Percentiles rank a stretch among this genome's conserved stretches.
Evolutionary conservation across 2,797 vertebrate genomes (phyloP).

Genomic region (Chelidonichthys spinosus): DNA sequence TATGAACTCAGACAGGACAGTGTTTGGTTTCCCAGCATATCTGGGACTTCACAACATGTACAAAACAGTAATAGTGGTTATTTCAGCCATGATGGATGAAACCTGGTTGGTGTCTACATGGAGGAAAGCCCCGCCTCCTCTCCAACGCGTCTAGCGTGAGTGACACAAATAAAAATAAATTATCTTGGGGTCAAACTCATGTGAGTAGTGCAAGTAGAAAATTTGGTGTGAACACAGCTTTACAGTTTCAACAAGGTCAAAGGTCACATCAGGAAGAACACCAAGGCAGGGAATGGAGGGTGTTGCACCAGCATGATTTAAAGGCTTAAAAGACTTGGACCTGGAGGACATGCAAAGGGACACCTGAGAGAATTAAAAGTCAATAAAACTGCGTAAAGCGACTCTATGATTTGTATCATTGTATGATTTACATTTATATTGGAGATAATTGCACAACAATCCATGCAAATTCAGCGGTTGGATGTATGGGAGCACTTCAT

Average conservation of each 20-base stretch:
- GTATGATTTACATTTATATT: slow-evolving; percentile 28
- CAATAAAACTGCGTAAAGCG: background rate
- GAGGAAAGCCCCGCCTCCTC: too few species aligned
- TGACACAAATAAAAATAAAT: too few species aligned
- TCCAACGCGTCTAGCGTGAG: too few species aligned
- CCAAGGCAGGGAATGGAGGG: background rate
- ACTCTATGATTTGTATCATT: background rate
- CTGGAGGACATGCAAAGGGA: background rate
- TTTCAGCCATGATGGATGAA: too few species aligned
- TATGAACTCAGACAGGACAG: too few species aligned
- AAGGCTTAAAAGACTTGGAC: background rate
- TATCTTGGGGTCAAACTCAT: too few species aligned
- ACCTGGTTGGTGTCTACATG: too few species aligned
- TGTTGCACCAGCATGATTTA: background rate
- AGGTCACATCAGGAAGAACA: slow-evolving; percentile 24
- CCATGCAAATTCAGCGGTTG: slow-evolving; percentile 13
- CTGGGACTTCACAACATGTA: too few species aligned
- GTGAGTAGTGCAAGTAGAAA: too few species aligned
- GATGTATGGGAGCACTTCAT: slow-evolving; percentile 28
- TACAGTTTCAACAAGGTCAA: slow-evolving; percentile 7
- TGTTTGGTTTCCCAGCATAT: too few species aligned
- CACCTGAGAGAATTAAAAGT: slow-evolving; percentile 1
- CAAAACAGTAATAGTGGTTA: too few species aligned
- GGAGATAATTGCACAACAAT: slow-evolving; percentile 35
- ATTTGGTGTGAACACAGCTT: too few species aligned